Conservation (phyloP, 1,140 invertebrate genomes). For the Drosophila melanica region DNA sequence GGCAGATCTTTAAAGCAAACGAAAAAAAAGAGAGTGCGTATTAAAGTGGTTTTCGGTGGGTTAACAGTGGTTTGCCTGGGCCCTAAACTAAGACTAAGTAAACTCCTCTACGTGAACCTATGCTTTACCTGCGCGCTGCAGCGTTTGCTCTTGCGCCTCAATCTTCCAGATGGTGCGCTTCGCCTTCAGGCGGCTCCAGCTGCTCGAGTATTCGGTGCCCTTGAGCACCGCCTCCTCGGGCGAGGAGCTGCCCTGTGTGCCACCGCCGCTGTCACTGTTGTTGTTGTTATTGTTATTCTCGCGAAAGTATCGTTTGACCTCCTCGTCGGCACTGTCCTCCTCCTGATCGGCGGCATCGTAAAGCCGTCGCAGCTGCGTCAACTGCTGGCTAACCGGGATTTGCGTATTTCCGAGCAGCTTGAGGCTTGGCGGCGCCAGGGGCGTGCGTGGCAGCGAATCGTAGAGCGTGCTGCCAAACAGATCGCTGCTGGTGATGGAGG, state of each 20-base stretch:
- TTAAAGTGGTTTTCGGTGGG: background rate
- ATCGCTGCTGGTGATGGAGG: conserved; percentile 72
- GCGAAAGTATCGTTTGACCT: conserved; percentile 79
- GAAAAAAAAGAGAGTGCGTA: background rate
- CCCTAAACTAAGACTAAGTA: conserved; percentile 38
- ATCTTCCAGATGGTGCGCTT: conserved; percentile 80
- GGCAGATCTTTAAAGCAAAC: conserved; percentile 67
- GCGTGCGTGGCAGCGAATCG: conserved; percentile 59
- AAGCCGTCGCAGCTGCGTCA: conserved; percentile 70
- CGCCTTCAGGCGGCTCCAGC: conserved; percentile 83
- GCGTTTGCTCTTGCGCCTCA: conserved; percentile 66
- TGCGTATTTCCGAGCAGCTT: conserved; percentile 72
- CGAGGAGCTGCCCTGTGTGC: conserved; percentile 72
- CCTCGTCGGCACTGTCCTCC: conserved; percentile 79
- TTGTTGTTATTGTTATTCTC: conserved; percentile 39
- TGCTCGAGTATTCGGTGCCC: conserved; percentile 74
- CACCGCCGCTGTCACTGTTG: conserved; percentile 72
- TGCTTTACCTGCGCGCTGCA: conserved; percentile 71
- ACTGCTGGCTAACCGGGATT: conserved; percentile 76
- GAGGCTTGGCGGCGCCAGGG: conserved; percentile 67
- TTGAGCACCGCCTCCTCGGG: conserved; percentile 63
- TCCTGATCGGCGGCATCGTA: conserved; percentile 74
- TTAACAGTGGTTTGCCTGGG: conserved; percentile 18
- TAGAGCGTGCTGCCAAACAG: conserved; percentile 64
- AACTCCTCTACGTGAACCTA: conserved; percentile 60